These are phyloP conservation scores for Lycaon pictus DNA, from an alignment of 2,113 vertebrate genomes.

Conservation along the genomic window DNA sequence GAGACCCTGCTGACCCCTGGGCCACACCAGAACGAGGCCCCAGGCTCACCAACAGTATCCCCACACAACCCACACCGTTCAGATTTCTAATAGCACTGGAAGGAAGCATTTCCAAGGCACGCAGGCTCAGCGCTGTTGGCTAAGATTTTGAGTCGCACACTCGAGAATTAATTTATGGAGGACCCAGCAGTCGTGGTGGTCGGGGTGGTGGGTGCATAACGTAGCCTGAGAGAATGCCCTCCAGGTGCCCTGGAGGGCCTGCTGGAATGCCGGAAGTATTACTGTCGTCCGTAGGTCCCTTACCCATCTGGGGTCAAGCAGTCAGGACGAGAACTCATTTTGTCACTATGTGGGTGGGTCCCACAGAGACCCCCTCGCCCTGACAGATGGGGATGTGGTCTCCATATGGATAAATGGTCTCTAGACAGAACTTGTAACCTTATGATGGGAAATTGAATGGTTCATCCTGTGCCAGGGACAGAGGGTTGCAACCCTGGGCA, in stretches of 20 bases:
- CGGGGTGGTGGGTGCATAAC: rapidly evolving
- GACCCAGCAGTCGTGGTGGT: rapidly evolving
- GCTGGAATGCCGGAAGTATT: neutral
- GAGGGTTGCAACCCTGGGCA: rapidly evolving
- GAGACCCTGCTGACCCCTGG: slow-evolving; percentile 77
- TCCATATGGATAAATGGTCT: rapidly evolving
- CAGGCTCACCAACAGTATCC: neutral
- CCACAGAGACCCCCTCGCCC: neutral
- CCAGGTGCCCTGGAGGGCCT: rapidly evolving
- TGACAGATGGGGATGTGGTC: rapidly evolving
- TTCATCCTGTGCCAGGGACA: neutral
- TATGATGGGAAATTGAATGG: rapidly evolving
- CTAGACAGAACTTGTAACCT: rapidly evolving
- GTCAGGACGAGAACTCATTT: neutral
- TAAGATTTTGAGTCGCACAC: neutral
- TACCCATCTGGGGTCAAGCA: neutral
- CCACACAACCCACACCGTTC: rapidly evolving
- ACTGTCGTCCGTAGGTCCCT: rapidly evolving
- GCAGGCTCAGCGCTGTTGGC: neutral
- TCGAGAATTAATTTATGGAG: rapidly evolving
- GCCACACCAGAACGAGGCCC: slow-evolving; percentile 26
- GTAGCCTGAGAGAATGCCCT: neutral
- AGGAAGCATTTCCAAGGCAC: neutral
- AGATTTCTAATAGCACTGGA: neutral
- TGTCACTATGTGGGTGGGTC: neutral